Evolutionary conservation across 2,888 invertebrate genomes (phyloP).

Genomic region (Metalampra italica): DNA sequence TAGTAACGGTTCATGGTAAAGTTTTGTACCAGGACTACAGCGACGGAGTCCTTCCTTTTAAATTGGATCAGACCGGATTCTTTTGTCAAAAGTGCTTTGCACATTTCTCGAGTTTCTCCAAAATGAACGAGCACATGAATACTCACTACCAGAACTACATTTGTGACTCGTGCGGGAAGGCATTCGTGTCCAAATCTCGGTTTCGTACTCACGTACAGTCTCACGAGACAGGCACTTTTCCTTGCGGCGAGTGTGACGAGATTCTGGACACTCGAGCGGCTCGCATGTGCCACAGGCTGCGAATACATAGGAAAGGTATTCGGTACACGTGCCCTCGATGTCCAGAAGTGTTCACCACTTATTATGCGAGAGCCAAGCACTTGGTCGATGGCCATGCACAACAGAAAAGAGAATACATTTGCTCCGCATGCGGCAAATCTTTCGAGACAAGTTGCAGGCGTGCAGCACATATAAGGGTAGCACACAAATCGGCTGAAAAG

Average conservation of each 20-base stretch:
- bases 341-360: slow-evolving; percentile 54
- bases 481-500: slow-evolving; percentile 39
- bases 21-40: slow-evolving; percentile 41
- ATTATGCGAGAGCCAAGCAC: slow-evolving; percentile 56
- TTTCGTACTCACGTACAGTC: slow-evolving; percentile 61
- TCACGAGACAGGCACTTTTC: slow-evolving; percentile 54
- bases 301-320: slow-evolving; percentile 52
- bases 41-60: slow-evolving; percentile 66
- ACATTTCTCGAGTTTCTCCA: slow-evolving; percentile 44
- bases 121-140: slow-evolving; percentile 67
- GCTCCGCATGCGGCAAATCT: slow-evolving; percentile 43
- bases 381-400: slow-evolving; percentile 52
- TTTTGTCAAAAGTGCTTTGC: slow-evolving; percentile 55
- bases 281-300: slow-evolving; percentile 50
- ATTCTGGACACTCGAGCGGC: slow-evolving; percentile 49
- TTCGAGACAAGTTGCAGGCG: slow-evolving; percentile 57
- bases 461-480: slow-evolving; percentile 42
- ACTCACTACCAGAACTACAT: slow-evolving; percentile 62
- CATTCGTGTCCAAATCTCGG: slow-evolving; percentile 58
- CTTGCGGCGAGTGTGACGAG: slow-evolving; percentile 57
- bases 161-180: slow-evolving; percentile 65
- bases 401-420: slow-evolving; percentile 41
- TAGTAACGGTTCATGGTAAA: slow-evolving; percentile 41
- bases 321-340: slow-evolving; percentile 64
- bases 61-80: slow-evolving; percentile 43